A percentile compares a stretch with the other conserved stretches of the same genome.
Conservation (phyloP, 2,888 invertebrate species). For the Pterostichus niger region DNA sequence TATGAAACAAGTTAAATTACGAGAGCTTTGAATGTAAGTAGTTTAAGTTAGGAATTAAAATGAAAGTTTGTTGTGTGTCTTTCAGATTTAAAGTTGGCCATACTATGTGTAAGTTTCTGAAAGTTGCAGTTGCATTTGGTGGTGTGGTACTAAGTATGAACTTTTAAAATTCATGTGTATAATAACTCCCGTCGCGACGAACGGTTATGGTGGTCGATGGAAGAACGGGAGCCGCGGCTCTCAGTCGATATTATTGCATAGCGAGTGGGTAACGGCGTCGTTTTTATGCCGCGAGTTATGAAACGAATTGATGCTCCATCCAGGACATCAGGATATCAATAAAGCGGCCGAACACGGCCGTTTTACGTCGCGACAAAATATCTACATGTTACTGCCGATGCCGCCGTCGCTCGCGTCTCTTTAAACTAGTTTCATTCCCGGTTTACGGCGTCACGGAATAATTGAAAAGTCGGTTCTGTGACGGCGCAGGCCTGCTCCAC, state of each 20-base stretch:
- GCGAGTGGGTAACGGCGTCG: slow-evolving; percentile 40
- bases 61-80: not conserved
- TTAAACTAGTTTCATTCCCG: slow-evolving; percentile 65
- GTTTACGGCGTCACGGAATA: slow-evolving; percentile 64
- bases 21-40: too few species aligned
- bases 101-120: not conserved
- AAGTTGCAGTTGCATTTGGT: slow-evolving; percentile 3
- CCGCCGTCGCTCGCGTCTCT: slow-evolving; percentile 41
- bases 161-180: slow-evolving; percentile 25
- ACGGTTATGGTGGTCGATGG: not conserved
- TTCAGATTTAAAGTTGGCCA: not conserved
- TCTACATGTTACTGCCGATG: slow-evolving; percentile 56
- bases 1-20: too few species aligned
- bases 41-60: too few species aligned
- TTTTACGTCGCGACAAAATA: slow-evolving; percentile 64
- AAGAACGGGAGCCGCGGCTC: slow-evolving; percentile 17
- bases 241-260: slow-evolving; percentile 64
- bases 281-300: slow-evolving; percentile 65
- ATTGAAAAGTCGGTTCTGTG: slow-evolving; percentile 62
- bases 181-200: slow-evolving; percentile 3
- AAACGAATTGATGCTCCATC: slow-evolving; percentile 64
- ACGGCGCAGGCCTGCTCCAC: not conserved
- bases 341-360: slow-evolving; percentile 59
- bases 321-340: slow-evolving; percentile 65
- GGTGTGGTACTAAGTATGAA: not conserved